Evolutionary conservation across 2,888 invertebrate genomes (phyloP), one percentile per base, ranked within the genome.

Genomic region (Caenorhabditis sp.): DNA sequence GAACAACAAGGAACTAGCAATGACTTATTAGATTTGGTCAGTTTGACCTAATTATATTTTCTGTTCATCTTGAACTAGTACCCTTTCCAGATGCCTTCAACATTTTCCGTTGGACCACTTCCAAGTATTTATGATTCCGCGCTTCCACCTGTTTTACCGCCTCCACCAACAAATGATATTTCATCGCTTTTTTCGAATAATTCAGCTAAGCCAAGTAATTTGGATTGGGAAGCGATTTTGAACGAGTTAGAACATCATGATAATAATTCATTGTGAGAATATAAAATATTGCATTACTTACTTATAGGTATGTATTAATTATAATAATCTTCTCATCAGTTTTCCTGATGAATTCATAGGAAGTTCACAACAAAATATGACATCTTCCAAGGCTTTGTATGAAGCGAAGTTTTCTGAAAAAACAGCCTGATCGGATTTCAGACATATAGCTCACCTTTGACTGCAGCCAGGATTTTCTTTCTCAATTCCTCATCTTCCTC

Each of bases 331-430:
- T 64, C 68, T 63, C 49, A 70, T 50, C 7, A 82, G 58, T 62
- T 82, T 82, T 57, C 82, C 82, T 10, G 82, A 75, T 12, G 78
- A 59, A 25, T 67, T 80, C 26, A 74, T 57, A 12, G 82, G 82
- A 14, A 82, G 53, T 27, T 69, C 68, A 0, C 49, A 36, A 8
- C 80, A 77, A 10, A 76, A 63, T 14, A 71, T 54, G 14, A 77
- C 70, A 26, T 77, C 70, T 21, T 65, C 59, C 10, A 82, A 67
- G 31, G 68, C 70, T 60, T 82, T 82, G 64, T 77, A 82, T 1
- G 80, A 78, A 12, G 80, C 74, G 59, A 82, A 70, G 31, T 77
- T 63, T 2, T 77, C 74, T 80, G 57, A 43, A 70, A 76, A 53
- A 23, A n/a, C n/a, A n/a, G n/a, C n/a, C n/a, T 53, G 2, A n/a